Evolutionary conservation across 2,888 invertebrate species (phyloP).

Genomic region (Monoplex corrugatus): DNA sequence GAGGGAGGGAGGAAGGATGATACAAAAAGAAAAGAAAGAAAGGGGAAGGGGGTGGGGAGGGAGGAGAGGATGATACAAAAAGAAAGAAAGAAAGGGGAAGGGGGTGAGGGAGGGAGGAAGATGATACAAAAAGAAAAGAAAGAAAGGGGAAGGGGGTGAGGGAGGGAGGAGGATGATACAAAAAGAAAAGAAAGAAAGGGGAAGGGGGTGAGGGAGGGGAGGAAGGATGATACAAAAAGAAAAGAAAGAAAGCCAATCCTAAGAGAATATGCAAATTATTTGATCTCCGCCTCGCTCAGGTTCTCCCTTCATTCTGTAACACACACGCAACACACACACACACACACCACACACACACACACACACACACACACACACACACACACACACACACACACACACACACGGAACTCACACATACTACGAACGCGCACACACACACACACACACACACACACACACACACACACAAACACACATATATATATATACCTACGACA

Average conservation of each 20-base stretch:
- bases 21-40: neutral
- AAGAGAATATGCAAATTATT: no score
- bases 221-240: neutral
- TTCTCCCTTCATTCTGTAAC: no score
- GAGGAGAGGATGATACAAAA: neutral
- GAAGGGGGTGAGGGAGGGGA: neutral
- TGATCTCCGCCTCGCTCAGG: no score
- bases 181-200: neutral
- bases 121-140: neutral
- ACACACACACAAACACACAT: no score
- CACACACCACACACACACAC: no score
- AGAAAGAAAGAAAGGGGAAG: neutral
- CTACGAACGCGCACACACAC: no score
- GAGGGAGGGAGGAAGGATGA: neutral
- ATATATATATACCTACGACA: no score
- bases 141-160: neutral
- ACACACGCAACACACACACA: no score
- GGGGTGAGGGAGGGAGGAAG: neutral
- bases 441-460: no score
- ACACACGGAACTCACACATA: no score
- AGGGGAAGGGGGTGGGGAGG: neutral
- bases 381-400: no score
- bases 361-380: no score
- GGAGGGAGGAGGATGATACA: neutral
- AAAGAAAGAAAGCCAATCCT: neutral